These are phyloP conservation scores for Heliconius ismenius DNA, from an alignment of 2,888 invertebrate genomes.

Conservation along the genomic window DNA sequence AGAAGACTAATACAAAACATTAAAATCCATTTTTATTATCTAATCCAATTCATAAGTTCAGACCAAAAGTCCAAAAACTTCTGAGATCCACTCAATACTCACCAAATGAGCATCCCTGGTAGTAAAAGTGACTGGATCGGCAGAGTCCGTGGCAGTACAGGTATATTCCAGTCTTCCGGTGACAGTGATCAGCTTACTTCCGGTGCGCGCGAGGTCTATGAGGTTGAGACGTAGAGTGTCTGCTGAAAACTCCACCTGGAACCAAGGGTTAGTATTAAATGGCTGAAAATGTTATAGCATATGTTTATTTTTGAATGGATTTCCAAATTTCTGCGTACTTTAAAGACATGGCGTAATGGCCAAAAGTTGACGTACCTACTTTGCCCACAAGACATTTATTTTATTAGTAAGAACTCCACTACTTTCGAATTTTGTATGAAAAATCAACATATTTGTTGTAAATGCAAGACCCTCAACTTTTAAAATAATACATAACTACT, in stretches of 20 bases:
- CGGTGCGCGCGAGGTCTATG: constrained; percentile 92
- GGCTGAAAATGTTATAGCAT: neutral
- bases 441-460: too few species aligned
- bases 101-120: constrained; percentile 95
- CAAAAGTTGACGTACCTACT: too few species aligned
- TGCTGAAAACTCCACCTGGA: constrained; percentile 94
- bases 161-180: constrained; percentile 93
- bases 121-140: constrained; percentile 95
- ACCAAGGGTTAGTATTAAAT: constrained; percentile 23
- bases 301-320: neutral
- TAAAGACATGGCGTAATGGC: too few species aligned
- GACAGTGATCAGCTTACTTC: constrained; percentile 90
- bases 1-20: too few species aligned
- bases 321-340: neutral
- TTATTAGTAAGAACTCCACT: too few species aligned
- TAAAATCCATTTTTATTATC: too few species aligned
- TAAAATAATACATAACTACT: too few species aligned
- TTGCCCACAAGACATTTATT: too few species aligned
- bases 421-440: too few species aligned
- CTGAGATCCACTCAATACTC: constrained; percentile 58
- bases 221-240: constrained; percentile 93
- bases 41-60: neutral
- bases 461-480: too few species aligned
- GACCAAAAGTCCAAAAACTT: neutral
- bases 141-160: constrained; percentile 91